A percentile compares a stretch with the other conserved stretches of the same genome.
These are phyloP conservation scores for Argynnis bischoffii DNA, from an alignment of 2,888 invertebrate species.

Conservation along the genomic window DNA sequence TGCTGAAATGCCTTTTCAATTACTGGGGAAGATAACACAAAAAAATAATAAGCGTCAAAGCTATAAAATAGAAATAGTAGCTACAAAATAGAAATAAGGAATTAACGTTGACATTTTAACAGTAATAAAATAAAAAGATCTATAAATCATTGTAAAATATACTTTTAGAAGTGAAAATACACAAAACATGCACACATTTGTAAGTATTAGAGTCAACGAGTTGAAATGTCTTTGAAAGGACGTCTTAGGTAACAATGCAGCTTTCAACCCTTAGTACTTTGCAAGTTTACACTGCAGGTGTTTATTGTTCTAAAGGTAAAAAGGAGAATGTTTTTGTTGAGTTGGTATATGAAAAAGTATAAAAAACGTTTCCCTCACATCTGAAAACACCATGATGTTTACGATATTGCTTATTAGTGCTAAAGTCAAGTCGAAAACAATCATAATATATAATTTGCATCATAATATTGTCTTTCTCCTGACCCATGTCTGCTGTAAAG, in stretches of 20 bases:
- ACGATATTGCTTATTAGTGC: no score
- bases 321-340: conserved; percentile 9
- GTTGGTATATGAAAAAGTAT: conserved; percentile 4
- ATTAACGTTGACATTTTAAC: not conserved
- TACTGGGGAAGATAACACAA: no score
- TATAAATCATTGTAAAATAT: not conserved
- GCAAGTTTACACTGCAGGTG: conserved; percentile 10
- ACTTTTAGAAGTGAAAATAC: conserved; percentile 4
- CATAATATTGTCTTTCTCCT: no score
- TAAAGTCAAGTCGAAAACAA: no score
- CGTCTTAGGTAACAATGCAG: conserved; percentile 12
- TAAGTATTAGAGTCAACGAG: conserved; percentile 12
- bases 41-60: no score
- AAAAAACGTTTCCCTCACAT: conserved; percentile 6
- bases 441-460: no score
- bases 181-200: not conserved
- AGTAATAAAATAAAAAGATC: not conserved
- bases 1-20: no score
- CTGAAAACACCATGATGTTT: no score
- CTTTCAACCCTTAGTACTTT: conserved; percentile 23
- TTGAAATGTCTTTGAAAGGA: conserved; percentile 16
- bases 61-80: no score
- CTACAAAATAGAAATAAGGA: no score
- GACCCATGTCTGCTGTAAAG: no score
- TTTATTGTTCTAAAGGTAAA: conserved; percentile 18